phyloP scores from a whole-genome alignment of 1,140 invertebrate genomes.

The Drosophila obscura region DNA sequence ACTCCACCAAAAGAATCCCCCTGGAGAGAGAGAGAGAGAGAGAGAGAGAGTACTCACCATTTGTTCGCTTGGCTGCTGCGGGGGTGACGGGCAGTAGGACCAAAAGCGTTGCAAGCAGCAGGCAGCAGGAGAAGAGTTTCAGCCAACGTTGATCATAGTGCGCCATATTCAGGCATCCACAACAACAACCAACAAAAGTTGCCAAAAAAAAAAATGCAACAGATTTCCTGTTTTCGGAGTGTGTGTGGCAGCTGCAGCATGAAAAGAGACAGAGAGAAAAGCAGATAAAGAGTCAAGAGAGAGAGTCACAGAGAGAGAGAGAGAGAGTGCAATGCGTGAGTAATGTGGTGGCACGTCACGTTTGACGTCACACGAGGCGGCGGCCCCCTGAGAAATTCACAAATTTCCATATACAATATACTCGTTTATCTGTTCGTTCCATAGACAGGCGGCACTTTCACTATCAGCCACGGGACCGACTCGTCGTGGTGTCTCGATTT shows the following conservation, averaged over 20 bases:
- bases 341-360: slow-evolving; percentile 41
- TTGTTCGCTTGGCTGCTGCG: slow-evolving; percentile 59
- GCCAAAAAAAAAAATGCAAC: slow-evolving; percentile 48
- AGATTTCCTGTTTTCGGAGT: slow-evolving; percentile 64
- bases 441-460: slow-evolving; percentile 75
- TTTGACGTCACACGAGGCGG: slow-evolving; percentile 66
- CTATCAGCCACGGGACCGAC: slow-evolving; percentile 29
- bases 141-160: slow-evolving; percentile 78
- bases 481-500: too few relatives aligned
- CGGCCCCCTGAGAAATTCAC: slow-evolving; percentile 53
- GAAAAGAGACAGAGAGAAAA: slow-evolving; percentile 21
- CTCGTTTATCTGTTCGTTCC: slow-evolving; percentile 20
- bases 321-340: slow-evolving; percentile 41
- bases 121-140: slow-evolving; percentile 64
- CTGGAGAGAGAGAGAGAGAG: too few relatives aligned
- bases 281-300: slow-evolving; percentile 29
- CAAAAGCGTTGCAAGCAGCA: slow-evolving; percentile 50
- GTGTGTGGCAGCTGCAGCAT: slow-evolving; percentile 48
- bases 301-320: slow-evolving; percentile 12
- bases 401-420: slow-evolving; percentile 49
- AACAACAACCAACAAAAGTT: slow-evolving; percentile 32
- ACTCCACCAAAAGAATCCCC: neutral
- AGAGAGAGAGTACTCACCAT: slow-evolving; percentile 51
- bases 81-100: slow-evolving; percentile 24
- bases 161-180: slow-evolving; percentile 68